These are phyloP conservation scores for Himalopsyche japonica DNA, from an alignment of 2,888 invertebrate species.

Conservation along the genomic window DNA sequence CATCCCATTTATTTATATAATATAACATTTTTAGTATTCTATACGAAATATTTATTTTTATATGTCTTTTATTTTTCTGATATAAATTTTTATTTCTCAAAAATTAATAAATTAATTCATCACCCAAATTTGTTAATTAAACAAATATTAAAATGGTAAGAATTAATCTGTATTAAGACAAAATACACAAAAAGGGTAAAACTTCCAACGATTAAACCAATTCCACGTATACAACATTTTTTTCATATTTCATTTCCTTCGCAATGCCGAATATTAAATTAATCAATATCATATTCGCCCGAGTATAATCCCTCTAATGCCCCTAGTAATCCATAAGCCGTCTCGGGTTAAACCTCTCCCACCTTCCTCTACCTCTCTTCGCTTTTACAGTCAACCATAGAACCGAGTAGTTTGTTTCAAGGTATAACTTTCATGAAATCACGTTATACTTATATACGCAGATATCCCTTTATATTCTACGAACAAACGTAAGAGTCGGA, in stretches of 20 bases:
- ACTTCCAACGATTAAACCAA: too few species aligned
- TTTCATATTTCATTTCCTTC: neutral
- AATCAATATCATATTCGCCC: slow-evolving; percentile 37
- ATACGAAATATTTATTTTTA: too few species aligned
- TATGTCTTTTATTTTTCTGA: too few species aligned
- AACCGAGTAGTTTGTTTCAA: neutral
- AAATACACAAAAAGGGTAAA: too few species aligned
- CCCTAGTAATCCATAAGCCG: slow-evolving; percentile 34
- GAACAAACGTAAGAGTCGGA: neutral
- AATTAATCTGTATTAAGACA: too few species aligned
- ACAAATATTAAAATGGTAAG: too few species aligned
- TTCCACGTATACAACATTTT: too few species aligned
- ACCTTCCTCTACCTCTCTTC: neutral
- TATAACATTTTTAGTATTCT: too few species aligned
- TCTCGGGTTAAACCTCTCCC: slow-evolving; percentile 33
- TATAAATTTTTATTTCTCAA: too few species aligned
- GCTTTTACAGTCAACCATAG: neutral
- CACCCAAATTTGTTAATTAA: too few species aligned
- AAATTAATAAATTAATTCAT: too few species aligned
- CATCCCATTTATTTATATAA: too few species aligned
- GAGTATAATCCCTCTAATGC: slow-evolving; percentile 32
- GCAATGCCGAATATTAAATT: slow-evolving; percentile 20
- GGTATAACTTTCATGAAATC: slow-evolving; percentile 27
- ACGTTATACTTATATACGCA: slow-evolving; percentile 16
- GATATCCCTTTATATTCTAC: neutral